Percentiles rank a stretch among this genome's conserved stretches.
Evolutionary conservation across 2,797 vertebrate genomes (phyloP).

Genomic region (Danio jaintianensis): DNA sequence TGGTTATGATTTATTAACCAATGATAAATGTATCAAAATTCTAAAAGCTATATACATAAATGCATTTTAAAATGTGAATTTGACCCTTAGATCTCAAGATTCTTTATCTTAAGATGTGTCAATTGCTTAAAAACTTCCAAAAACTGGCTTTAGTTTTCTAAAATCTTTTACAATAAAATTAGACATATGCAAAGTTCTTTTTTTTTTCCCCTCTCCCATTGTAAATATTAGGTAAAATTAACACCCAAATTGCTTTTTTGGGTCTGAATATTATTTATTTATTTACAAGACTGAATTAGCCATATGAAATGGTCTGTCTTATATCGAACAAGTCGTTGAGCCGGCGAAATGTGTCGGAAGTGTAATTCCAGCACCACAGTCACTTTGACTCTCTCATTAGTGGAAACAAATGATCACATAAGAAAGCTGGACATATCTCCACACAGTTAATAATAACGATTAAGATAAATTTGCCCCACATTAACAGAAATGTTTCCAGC

Average conservation of each 20-base stretch:
- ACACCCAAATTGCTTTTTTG: slow-evolving; percentile 60
- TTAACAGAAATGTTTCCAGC: slow-evolving; percentile 58
- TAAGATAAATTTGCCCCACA: slow-evolving; percentile 48
- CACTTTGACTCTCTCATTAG: slow-evolving; percentile 29
- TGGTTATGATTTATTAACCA: too few species aligned
- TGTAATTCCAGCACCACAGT: slow-evolving; percentile 41
- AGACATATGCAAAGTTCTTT: too few species aligned
- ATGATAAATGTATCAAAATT: too few species aligned
- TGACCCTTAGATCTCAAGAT: neutral
- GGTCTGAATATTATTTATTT: slow-evolving; percentile 7
- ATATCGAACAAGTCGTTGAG: slow-evolving; percentile 46
- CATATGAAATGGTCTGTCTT: slow-evolving; percentile 42
- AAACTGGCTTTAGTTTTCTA: too few species aligned
- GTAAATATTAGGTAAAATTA: neutral
- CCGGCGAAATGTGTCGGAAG: slow-evolving; percentile 31
- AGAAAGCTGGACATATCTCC: slow-evolving; percentile 48
- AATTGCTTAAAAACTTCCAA: neutral
- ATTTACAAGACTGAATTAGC: slow-evolving; percentile 50
- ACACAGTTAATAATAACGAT: slow-evolving; percentile 52
- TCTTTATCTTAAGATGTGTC: neutral
- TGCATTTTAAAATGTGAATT: too few species aligned
- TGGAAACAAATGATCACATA: slow-evolving; percentile 39
- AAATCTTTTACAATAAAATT: too few species aligned
- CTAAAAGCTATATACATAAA: too few species aligned
- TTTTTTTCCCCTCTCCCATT: neutral